Percentiles rank a stretch among this genome's conserved stretches.
Conservation (phyloP, 1,140 invertebrate genomes). For the Ceratoteleas bidentatus region DNA sequence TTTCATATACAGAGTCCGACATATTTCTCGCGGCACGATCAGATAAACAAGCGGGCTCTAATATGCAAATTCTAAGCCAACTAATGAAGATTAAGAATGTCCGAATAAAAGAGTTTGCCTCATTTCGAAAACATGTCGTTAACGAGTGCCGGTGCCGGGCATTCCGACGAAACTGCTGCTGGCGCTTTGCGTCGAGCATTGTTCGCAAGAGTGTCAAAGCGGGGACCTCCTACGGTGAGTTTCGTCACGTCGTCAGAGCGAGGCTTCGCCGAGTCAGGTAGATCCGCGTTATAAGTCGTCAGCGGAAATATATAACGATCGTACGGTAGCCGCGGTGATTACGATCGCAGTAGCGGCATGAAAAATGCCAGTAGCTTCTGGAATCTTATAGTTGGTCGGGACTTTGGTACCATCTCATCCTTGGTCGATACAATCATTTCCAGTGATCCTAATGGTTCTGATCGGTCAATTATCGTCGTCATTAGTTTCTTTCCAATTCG, state of each 20-base stretch:
- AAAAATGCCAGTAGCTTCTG: constrained; percentile 68
- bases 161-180: constrained; percentile 69
- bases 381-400: constrained; percentile 65
- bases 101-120: constrained; percentile 72
- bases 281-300: constrained; percentile 62
- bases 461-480: constrained; percentile 66
- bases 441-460: constrained; percentile 54
- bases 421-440: constrained; percentile 51
- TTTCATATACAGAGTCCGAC: constrained; percentile 46
- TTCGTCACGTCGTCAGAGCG: constrained; percentile 64
- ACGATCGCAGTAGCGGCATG: constrained; percentile 69
- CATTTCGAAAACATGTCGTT: constrained; percentile 73
- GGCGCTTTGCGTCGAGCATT: constrained; percentile 68
- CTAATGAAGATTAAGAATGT: constrained; percentile 79
- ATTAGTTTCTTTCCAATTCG: constrained; percentile 54
- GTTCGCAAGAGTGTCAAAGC: constrained; percentile 71
- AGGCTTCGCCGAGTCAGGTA: constrained; percentile 52
- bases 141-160: constrained; percentile 68
- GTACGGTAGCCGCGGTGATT: constrained; percentile 65
- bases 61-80: constrained; percentile 76
- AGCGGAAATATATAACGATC: constrained; percentile 62
- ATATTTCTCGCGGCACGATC: constrained; percentile 72
- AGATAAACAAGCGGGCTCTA: constrained; percentile 72
- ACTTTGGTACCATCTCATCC: constrained; percentile 38
- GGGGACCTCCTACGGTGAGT: constrained; percentile 75